phyloP scores from a whole-genome alignment of 2,888 invertebrate species.

The Lepidocyrtoides sp. region DNA sequence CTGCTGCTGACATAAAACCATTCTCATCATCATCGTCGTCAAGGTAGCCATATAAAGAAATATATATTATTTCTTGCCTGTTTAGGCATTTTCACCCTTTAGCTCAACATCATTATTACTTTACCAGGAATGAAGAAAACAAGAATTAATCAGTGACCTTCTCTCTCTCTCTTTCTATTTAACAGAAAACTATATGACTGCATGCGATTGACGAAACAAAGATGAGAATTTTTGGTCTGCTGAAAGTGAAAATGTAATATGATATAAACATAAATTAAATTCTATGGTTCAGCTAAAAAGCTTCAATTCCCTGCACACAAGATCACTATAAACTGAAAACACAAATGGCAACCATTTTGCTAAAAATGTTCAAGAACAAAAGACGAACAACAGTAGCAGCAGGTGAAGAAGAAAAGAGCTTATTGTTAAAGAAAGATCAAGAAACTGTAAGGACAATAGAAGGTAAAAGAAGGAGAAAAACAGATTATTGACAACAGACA shows the following conservation, averaged over 20 bases:
- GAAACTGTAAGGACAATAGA: not conserved
- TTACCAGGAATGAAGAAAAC: conserved; percentile 47
- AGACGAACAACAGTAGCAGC: not conserved
- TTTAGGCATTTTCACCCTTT: conserved; percentile 22
- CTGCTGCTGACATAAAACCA: conserved; percentile 29
- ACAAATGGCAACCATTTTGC: not conserved
- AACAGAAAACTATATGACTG: not conserved
- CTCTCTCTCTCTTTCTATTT: not conserved
- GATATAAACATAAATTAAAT: conserved; percentile 50
- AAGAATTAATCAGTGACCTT: conserved; percentile 56
- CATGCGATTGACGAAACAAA: too few relatives aligned
- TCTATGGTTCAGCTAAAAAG: conserved; percentile 11
- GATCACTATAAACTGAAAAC: not conserved
- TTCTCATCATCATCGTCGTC: not conserved
- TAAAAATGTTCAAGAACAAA: not conserved
- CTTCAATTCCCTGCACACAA: not conserved
- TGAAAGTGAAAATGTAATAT: conserved; percentile 53
- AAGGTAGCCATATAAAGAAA: conserved; percentile 31
- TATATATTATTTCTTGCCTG: not conserved
- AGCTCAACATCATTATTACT: conserved; percentile 12
- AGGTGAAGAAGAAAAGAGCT: not conserved
- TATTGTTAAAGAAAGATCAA: not conserved
- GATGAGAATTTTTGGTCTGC: not conserved
- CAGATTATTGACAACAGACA: conserved; percentile 22
- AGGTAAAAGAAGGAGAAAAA: not conserved